Base-by-base conservation (phyloP, 2,113 vertebrate genomes). In the Dunckerocampus dactyliophorus region DNA sequence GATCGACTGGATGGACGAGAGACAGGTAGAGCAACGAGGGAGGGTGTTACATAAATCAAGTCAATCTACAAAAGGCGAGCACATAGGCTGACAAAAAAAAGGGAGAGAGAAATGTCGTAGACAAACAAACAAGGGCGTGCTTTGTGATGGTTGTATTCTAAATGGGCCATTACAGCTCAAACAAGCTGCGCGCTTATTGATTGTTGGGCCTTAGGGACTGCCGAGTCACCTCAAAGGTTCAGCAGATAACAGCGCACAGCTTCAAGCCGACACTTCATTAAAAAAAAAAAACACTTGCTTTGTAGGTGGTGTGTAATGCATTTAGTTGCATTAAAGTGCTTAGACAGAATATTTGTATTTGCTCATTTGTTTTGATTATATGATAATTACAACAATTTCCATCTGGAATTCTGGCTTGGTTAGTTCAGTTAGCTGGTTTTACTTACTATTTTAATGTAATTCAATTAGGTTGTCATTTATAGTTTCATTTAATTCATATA, bases 141-240 rank as follows among this genome's bases (percentile, higher is more conserved):
- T 78, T 82, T 80, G 79, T 85, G 80, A 82, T 62, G 71, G 75
- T 59, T 81, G 76, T 83, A 56, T 84, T 83, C 77, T 75, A 85
- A 88, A 87, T 76, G 77, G 83, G 73, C 79, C 82, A 85, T 87
- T 84, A 86, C 74, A 61, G 79, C 82, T 77, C 80, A 84, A 84
- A 86, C 84, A 79, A 71, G 63, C 55, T 66, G 81, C 62, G 14
- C 43, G 53, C 73, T 64, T 76, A 90, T 83, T 72, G 87, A 88
- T 89, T 54, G 67, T 15, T 21, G 50, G 53, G 57, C 81, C 72
- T 22, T 24, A 4, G 70, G 45, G 75, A 77, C 11, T 6, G 43
- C 8, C 45, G 15, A 69, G 76, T 65, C 79, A 71, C 69, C 82
- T 77, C 61, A 70, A 78, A 79, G 76, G 46, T 60, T 60, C 46